Evolutionary conservation across 2,113 vertebrate genomes (phyloP), one percentile per base, ranked within the genome.

Genomic region (Cynocephalus volans): DNA sequence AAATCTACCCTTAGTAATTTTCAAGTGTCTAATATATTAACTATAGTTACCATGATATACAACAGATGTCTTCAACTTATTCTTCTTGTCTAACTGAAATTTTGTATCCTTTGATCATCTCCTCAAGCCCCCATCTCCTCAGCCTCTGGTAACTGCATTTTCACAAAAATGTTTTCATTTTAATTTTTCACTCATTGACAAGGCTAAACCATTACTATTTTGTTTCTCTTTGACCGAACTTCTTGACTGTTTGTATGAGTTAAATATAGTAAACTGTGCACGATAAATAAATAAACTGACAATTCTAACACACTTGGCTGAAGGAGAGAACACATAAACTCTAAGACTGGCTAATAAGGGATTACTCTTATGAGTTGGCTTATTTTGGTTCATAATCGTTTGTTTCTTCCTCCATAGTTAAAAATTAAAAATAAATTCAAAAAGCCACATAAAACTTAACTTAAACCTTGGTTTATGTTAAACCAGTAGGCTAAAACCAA

Each of bases 401-500:
- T 76, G 50, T 31, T 18, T 83, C 84, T 96, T 85, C 79, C 90
- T 90, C 50, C 65, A 58, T 64, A 83, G 52, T 96, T 48, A 84
- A 48, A 65, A 70, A 67, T 86, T 87, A n/a, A 94, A 75, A 92
- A 45, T 58, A 76, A 95, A 87, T 36, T 70, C 41, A 75, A 72
- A 88, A 76, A 12, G 45, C 41, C 52, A 72, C 60, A 89, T 84
- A 91, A 97, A 96, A 56, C 4, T 65, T 91, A 41, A 41, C 41
- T 41, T 41, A 41, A 41, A 41, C 41, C 41, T 41, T 41, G 41
- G 41, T 41, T 41, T 41, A 41, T 41, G 41, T 41, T 41, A 84
- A 95, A 41, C 45, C 33, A 81, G 72, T 70, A 88, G 84, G 81
- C 10, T 54, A 80, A 90, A 75, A 64, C 18, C 60, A 88, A 91